Base-by-base conservation (phyloP, 2,888 invertebrate genomes). In the Leptinotarsa peninsularis region DNA sequence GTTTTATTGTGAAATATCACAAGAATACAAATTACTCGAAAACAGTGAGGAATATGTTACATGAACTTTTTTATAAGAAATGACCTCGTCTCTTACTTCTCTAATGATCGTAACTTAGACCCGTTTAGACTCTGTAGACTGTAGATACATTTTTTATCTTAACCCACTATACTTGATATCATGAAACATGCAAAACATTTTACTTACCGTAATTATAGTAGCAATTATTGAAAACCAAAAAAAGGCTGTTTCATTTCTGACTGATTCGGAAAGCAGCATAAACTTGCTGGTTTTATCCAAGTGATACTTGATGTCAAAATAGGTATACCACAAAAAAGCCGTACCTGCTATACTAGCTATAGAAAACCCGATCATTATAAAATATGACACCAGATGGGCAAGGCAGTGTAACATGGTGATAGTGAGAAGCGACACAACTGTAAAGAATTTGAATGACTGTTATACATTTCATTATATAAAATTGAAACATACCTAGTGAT, bases 291-390 rank as follows among this genome's bases (percentile, higher is more conserved):
- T 90, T 74, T 88, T 87, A 83, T 93, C 92, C 75, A 93, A 90
- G 79, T 92, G 91, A 76, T 91, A 90, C 82, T 92, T 93, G 54
- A 96, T 91, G 82, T 93, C 94, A 82, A 93, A 91, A 85, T 96
- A 98, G 1, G 96, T 96, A 90, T 95, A 96, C 98, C 98, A 98
- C 21, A 98, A 88, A 50, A 95, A 91, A 17, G 88, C 93, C 23
- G 96, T 95, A 2, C 95, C 94, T 58, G 93, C 94, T 74, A 96
- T 89, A 85, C 94, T 93, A 58, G 93, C 93, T 70, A 96, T 86
- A 50, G 93, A 92, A 15, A 96, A 94, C 69, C 95, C 89, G 73
- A 94, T 91, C 91, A 97, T 95, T 82, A 98, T 95, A 79, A 97
- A 92, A 93, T 95, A 96, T 4, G 97, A 95, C 5, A 97, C 95